Conservation (phyloP, 23 tunicate genomes). For the Phallusia fumigata region DNA sequence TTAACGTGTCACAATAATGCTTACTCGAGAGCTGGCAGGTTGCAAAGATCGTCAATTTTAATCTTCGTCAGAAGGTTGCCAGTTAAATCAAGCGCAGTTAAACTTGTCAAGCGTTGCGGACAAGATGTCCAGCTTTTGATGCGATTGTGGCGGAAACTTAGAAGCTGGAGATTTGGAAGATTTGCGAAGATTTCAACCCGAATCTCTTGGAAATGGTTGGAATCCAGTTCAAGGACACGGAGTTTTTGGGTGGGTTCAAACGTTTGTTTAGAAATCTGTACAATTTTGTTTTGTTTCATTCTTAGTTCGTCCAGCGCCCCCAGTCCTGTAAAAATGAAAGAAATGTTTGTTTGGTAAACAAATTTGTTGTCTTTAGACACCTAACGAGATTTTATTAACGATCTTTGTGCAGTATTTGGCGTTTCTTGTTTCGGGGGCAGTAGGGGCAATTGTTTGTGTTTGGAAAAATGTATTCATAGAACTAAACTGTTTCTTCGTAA, state of each 20-base stretch:
- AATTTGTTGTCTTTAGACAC: too few relatives aligned
- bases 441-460: too few relatives aligned
- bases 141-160: not conserved
- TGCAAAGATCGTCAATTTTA: not conserved
- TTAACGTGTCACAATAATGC: not conserved
- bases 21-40: not conserved
- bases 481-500: too few relatives aligned
- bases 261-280: not conserved
- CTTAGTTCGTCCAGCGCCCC: not conserved
- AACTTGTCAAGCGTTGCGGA: not conserved
- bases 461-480: too few relatives aligned
- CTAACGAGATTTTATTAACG: too few relatives aligned
- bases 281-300: not conserved
- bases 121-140: not conserved
- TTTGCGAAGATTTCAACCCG: not conserved
- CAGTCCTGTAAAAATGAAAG: not conserved
- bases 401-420: too few relatives aligned
- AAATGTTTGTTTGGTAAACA: too few relatives aligned
- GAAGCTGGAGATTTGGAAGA: not conserved
- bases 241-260: not conserved
- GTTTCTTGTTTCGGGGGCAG: too few relatives aligned
- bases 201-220: not conserved
- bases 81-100: not conserved
- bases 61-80: not conserved
- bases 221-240: not conserved